Conservation (phyloP, 1,140 invertebrate genomes). For the Monomorium pharaonis region DNA sequence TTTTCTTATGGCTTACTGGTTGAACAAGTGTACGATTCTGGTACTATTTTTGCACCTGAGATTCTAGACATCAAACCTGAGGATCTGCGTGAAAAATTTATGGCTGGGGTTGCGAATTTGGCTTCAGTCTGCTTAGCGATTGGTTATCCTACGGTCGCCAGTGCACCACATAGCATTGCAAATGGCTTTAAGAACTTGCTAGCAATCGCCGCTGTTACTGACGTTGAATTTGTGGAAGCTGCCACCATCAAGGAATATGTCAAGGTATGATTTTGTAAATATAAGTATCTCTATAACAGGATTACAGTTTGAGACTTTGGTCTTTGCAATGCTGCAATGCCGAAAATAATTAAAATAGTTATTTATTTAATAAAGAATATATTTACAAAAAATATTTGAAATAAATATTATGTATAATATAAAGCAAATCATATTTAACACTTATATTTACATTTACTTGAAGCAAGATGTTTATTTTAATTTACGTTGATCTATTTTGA, state of each 20-base stretch:
- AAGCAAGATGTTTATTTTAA: too few species aligned
- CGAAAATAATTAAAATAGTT: too few species aligned
- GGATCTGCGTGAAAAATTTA: slow-evolving; percentile 95
- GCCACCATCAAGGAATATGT: slow-evolving; percentile 96
- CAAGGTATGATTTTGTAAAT: slow-evolving; percentile 87
- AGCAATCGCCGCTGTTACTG: slow-evolving; percentile 97
- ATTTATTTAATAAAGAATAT: too few species aligned
- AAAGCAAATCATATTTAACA: too few species aligned
- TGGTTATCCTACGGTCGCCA: slow-evolving; percentile 98
- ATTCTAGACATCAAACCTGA: slow-evolving; percentile 99
- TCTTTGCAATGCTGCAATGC: too few species aligned
- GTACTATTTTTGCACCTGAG: slow-evolving; percentile 98
- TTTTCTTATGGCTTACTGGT: slow-evolving; percentile 99
- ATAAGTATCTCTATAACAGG: too few species aligned
- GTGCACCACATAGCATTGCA: slow-evolving; percentile 97
- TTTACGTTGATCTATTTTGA: too few species aligned
- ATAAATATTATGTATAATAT: too few species aligned
- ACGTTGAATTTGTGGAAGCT: slow-evolving; percentile 97
- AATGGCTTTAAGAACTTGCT: slow-evolving; percentile 99
- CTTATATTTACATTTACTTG: too few species aligned
- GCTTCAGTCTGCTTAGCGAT: slow-evolving; percentile 97
- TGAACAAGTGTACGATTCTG: slow-evolving; percentile 98
- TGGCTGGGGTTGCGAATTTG: slow-evolving; percentile 96
- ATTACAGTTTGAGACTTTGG: too few species aligned
- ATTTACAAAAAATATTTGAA: too few species aligned